Evolutionary conservation across 2,888 invertebrate genomes (phyloP), one percentile per base, ranked within the genome.

Genomic region (Pseudococcus longispinus): DNA sequence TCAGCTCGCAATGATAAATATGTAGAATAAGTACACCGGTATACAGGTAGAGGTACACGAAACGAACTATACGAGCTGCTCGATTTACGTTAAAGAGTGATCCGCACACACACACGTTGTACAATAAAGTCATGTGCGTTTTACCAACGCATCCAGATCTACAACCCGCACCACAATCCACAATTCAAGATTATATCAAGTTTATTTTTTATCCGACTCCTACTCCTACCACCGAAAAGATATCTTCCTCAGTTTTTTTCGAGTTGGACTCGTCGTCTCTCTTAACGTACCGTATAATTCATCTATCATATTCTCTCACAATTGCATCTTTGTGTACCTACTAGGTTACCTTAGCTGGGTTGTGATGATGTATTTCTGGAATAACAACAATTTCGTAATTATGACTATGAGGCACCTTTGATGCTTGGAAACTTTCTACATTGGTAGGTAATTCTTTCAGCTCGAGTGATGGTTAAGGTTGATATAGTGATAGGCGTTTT

Each of bases 21-120:
- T 51, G 51, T 74, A 74, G 26, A 74, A 74, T 74, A 74, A 74
- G 74, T 65, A 65, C 32, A 74, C 74, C 74, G 74, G 74, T 37
- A 37, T 37, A 37, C 8, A 37, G 37, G 37, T 37, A 37, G 37
- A n/a, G 51, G 51, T 51, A n/a, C 44, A 32, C n/a, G 32, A 74
- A 74, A 8, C 18, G 37, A 32, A 32, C 32, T 37, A 37, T 74
- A 74, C 74, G 74, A 74, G 74, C 37, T 37, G 74, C 74, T 74
- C 74, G 29, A 74, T 29, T 26, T 70, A 74, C 51, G 51, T 51
- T 51, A 74, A 74, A 74, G 37, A 37, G 74, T 74, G 74, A 74
- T 74, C 74, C 74, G 74, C 74, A n/a, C 15, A 74, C 74, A n/a
- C 9, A 32, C 44, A 46, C 44, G 44, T 15, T 46, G 44, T 46